Evolutionary conservation across 1,140 invertebrate species (phyloP).

Genomic region (Spodoptera frugiperda): DNA sequence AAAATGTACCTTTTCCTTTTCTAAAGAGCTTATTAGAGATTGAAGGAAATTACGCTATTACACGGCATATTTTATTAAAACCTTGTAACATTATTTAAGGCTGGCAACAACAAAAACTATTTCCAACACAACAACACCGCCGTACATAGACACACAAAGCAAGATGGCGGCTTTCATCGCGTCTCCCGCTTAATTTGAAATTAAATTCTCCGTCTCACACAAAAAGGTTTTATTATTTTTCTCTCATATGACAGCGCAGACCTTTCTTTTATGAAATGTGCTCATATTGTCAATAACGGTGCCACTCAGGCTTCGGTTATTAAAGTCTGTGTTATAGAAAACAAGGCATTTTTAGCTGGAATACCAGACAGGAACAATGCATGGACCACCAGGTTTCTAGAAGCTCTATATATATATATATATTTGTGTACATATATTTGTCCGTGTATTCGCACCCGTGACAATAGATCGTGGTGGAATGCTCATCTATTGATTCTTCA

Average conservation of each 20-base stretch:
- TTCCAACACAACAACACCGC: neutral
- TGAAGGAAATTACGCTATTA: no score
- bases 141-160: neutral
- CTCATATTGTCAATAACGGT: neutral
- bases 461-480: slow-evolving; percentile 2
- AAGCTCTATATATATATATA: neutral
- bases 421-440: neutral
- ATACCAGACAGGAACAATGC: slow-evolving; percentile 11
- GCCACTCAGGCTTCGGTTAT: neutral
- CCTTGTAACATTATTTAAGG: no score
- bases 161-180: neutral
- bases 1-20: no score
- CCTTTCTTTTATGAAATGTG: neutral
- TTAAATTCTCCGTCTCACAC: neutral
- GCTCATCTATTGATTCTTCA: neutral
- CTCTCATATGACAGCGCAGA: neutral
- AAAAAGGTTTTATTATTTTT: neutral
- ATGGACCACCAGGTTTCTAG: neutral
- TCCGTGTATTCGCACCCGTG: neutral
- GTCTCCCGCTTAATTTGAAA: neutral
- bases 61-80: no score
- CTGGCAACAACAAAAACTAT: no score
- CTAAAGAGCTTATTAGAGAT: no score
- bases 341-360: neutral
- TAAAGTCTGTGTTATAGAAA: neutral